Base-by-base conservation (phyloP, 2,113 vertebrate genomes). In the Centrocercus urophasianus region DNA sequence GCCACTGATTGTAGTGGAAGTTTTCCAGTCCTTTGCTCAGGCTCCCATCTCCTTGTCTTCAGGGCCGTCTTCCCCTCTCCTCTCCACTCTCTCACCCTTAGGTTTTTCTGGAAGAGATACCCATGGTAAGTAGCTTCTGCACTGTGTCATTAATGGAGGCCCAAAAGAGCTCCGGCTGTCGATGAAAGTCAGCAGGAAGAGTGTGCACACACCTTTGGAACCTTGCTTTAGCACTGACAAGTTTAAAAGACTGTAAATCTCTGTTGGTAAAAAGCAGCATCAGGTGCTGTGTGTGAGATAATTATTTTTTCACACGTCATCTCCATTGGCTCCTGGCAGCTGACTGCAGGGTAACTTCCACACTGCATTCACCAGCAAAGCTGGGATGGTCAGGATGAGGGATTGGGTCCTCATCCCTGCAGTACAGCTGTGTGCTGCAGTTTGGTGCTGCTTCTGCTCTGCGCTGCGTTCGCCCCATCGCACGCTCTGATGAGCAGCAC, bases 71-170 rank as follows among this genome's bases (percentile, higher is more conserved):
- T 86, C 47, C 60, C 83, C 30, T 69, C 71, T 75, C 71, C 43
- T 84, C 63, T 82, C 63, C 34, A 15, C 48, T 43, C 83, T 86
- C 70, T 47, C 74, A 43, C 83, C 73, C 59, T 36, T 69, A 94
- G 90, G 88, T 94, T 91, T 93, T 73, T 82, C 83, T 92, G 81
- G 89, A 83, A 72, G 48, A 20, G 73, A 28, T 72, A 78, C 13
- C 59, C 13, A 0, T 8, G 95, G 96, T 96, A 97, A 97, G 96
- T 95, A 94, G 48, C 65, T 93, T 71, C 69, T 86, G 79, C 60
- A 2, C 56, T 79, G 61, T 57, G 40, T 67, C 47, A 88, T 54
- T 56, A 38, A 27, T 13, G 76, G 76, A 94, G 52, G 52, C 69
- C 57, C n/a, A n/a, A 74, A 69, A 69, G 72, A 36, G 22, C 85